These are phyloP conservation scores for Leguminivora glycinivorella DNA, from an alignment of 1,140 invertebrate genomes.

Conservation along the genomic window DNA sequence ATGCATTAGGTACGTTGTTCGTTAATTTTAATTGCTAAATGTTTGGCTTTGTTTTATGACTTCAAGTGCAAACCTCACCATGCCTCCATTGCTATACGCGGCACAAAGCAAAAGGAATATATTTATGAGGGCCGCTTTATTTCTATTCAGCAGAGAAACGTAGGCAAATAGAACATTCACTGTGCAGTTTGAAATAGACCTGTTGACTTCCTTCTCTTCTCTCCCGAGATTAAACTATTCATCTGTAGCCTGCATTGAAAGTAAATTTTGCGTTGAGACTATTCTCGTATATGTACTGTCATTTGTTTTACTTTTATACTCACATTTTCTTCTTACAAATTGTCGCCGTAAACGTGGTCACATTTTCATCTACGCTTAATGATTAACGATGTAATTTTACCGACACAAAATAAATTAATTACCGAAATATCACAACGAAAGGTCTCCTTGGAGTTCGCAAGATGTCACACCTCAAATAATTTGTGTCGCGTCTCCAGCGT, in stretches of 20 bases:
- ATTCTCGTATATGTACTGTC: not conserved
- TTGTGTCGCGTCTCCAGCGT: constrained; percentile 8
- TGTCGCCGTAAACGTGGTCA: not conserved
- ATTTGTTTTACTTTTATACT: not conserved
- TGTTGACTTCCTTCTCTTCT: not conserved
- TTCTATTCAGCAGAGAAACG: not conserved
- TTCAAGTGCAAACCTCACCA: not conserved
- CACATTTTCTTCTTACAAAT: not conserved
- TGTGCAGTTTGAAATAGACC: not conserved
- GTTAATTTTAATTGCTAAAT: no score
- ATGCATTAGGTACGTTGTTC: no score
- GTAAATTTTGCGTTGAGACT: not conserved
- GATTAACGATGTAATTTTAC: not conserved
- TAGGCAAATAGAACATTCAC: not conserved
- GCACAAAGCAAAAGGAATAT: not conserved
- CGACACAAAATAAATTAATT: constrained; percentile 18
- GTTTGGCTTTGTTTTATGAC: no score
- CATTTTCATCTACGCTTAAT: not conserved
- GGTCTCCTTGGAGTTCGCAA: not conserved
- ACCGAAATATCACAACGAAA: not conserved
- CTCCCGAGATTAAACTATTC: constrained; percentile 1
- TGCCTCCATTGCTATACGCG: not conserved
- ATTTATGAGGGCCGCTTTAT: not conserved
- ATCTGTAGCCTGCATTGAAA: not conserved
- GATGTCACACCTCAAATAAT: constrained; percentile 21